phyloP scores from a whole-genome alignment of 2,888 invertebrate species.

The Clepsis dumicolana region DNA sequence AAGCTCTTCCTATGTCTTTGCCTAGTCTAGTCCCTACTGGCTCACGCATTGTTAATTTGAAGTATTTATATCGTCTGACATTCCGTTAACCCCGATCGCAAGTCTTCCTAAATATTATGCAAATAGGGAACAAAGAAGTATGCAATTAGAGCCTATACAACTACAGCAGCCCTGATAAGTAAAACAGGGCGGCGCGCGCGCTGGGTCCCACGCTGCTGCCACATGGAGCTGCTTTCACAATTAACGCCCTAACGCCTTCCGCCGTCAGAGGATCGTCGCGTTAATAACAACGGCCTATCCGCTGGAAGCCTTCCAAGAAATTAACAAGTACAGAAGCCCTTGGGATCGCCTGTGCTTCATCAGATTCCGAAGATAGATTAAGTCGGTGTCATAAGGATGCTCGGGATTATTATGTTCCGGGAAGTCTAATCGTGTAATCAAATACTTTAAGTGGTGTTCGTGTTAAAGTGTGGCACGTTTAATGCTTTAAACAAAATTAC shows the following conservation, averaged over 20 bases:
- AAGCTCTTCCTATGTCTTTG: no score
- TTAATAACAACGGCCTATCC: conserved; percentile 40
- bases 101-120: neutral
- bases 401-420: conserved; percentile 8
- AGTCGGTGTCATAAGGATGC: neutral
- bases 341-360: conserved; percentile 18
- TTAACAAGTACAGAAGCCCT: conserved; percentile 35
- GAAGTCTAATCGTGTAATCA: conserved; percentile 10
- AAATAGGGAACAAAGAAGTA: neutral
- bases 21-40: no score
- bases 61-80: no score
- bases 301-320: conserved; percentile 39
- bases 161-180: conserved; percentile 10
- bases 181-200: conserved; percentile 49
- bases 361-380: conserved; percentile 24
- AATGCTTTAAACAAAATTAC: neutral
- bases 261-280: conserved; percentile 50
- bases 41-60: no score
- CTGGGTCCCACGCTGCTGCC: conserved; percentile 55
- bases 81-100: no score
- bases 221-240: conserved; percentile 63
- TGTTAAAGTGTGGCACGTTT: neutral
- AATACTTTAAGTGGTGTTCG: neutral
- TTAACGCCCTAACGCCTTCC: conserved; percentile 58
- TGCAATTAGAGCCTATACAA: neutral